phyloP scores from a whole-genome alignment of 2,888 invertebrate genomes.

The Drosophila villosipedis region DNA sequence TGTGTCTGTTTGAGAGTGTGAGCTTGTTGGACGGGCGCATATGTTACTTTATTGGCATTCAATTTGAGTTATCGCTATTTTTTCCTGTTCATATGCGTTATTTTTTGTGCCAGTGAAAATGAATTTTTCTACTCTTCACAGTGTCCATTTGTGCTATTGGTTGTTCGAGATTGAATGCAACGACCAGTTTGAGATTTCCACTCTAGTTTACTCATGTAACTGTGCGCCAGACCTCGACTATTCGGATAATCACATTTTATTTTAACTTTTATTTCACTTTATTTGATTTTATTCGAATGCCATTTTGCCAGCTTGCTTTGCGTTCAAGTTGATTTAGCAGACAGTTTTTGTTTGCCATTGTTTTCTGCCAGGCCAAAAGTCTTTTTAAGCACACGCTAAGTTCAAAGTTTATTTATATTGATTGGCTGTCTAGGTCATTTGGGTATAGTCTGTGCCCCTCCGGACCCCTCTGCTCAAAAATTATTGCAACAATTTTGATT shows the following conservation, averaged over 20 bases:
- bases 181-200: conserved; percentile 64
- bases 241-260: conserved; percentile 72
- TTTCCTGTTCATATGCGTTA: conserved; percentile 76
- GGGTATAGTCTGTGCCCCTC: conserved; percentile 41
- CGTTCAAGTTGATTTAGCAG: conserved; percentile 55
- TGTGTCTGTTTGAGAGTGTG: conserved; percentile 27
- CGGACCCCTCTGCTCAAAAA: conserved; percentile 4
- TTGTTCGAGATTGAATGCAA: conserved; percentile 51
- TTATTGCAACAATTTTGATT: conserved; percentile 42
- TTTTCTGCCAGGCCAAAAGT: conserved; percentile 34
- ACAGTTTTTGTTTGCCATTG: conserved; percentile 45
- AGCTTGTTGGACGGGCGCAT: conserved; percentile 67
- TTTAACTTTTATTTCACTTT: conserved; percentile 74
- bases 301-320: conserved; percentile 54
- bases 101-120: conserved; percentile 60
- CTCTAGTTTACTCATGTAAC: conserved; percentile 58
- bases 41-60: conserved; percentile 83
- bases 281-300: conserved; percentile 68
- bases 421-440: conserved; percentile 64
- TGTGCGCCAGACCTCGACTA: conserved; percentile 33
- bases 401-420: conserved; percentile 72
- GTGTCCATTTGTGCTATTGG: conserved; percentile 48
- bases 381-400: conserved; percentile 46
- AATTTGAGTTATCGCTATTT: conserved; percentile 83
- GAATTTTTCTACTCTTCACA: conserved; percentile 70